Conservation (phyloP, 2,113 vertebrate genomes). For the Dermatemys mawii region DNA sequence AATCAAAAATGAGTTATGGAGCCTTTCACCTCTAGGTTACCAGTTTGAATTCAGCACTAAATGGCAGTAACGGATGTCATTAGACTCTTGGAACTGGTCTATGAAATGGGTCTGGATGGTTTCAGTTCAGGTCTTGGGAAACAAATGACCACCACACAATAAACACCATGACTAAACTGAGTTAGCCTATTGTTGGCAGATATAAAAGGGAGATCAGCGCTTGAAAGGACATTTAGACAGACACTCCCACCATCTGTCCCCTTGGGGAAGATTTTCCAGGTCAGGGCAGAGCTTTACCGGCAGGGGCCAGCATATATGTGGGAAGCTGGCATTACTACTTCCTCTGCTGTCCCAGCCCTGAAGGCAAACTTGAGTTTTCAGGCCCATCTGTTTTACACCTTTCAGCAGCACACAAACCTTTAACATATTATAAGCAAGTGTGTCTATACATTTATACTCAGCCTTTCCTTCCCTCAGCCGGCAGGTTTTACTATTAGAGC, state of each 20-base stretch:
- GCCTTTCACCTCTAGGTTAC: not conserved
- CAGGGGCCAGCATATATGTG: fast-evolving
- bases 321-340: not conserved
- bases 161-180: not conserved
- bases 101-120: not conserved
- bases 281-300: not conserved
- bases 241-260: fast-evolving
- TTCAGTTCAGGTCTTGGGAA: not conserved
- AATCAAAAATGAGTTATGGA: not conserved
- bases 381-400: not conserved
- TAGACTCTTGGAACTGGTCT: not conserved
- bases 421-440: not conserved
- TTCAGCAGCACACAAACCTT: not conserved
- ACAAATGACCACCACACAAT: not conserved
- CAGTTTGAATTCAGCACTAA: not conserved
- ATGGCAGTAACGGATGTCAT: not conserved
- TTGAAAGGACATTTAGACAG: not conserved
- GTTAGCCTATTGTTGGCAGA: not conserved
- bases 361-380: not conserved
- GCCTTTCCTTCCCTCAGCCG: not conserved
- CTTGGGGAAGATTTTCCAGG: not conserved
- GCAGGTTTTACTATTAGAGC: not conserved
- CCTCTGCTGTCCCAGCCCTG: fast-evolving
- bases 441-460: not conserved
- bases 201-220: not conserved